Evolutionary conservation across 2,888 invertebrate genomes (phyloP).

Genomic region (Brassicogethes aeneus): DNA sequence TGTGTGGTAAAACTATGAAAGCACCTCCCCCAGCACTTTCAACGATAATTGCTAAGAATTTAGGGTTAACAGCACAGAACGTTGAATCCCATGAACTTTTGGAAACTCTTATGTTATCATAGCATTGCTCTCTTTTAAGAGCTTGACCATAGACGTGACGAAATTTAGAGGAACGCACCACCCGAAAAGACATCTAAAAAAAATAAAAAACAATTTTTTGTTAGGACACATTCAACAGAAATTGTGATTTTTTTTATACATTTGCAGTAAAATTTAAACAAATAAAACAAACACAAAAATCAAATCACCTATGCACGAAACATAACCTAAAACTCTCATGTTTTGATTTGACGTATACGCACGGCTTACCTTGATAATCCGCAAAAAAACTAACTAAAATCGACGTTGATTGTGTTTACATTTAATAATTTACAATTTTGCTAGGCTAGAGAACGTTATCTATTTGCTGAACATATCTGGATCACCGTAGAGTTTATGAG

Average conservation of each 20-base stretch:
- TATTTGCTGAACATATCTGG: constrained; percentile 31
- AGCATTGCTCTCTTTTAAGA: constrained; percentile 91
- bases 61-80: constrained; percentile 97
- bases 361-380: too few species aligned
- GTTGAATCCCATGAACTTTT: constrained; percentile 98
- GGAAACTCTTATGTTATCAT: constrained; percentile 93
- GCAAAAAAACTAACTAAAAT: not conserved
- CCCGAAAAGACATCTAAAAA: constrained; percentile 86
- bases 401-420: not conserved
- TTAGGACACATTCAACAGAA: not conserved
- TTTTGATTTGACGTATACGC: constrained; percentile 13
- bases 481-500: constrained; percentile 27
- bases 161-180: constrained; percentile 95
- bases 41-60: constrained; percentile 93
- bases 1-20: constrained; percentile 88
- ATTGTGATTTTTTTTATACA: not conserved
- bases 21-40: constrained; percentile 96
- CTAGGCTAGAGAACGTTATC: not conserved
- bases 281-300: not conserved
- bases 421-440: not conserved
- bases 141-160: constrained; percentile 91
- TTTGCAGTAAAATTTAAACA: too few species aligned
- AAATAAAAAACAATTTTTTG: constrained; percentile 8
- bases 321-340: constrained; percentile 29
- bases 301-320: constrained; percentile 7